These are phyloP conservation scores for Sporophila hypoxantha DNA, from an alignment of 2,113 vertebrate species.

Conservation along the genomic window DNA sequence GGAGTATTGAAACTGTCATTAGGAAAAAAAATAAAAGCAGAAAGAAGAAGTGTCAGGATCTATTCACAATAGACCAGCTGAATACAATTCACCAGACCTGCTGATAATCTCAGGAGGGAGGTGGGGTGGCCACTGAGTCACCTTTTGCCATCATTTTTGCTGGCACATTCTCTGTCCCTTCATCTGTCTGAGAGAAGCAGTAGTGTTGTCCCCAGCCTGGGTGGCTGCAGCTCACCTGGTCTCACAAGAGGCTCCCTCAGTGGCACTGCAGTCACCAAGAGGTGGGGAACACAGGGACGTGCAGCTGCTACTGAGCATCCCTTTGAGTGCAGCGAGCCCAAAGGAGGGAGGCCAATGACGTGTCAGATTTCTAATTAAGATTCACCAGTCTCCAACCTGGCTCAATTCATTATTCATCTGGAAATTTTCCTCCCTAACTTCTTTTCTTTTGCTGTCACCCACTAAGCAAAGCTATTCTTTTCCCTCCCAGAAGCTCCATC, in stretches of 20 bases:
- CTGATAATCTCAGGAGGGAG: not conserved
- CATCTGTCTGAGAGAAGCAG: not conserved
- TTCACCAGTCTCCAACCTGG: not conserved
- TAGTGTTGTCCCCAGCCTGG: not conserved
- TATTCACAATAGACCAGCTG: not conserved
- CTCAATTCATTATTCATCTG: conserved; percentile 23
- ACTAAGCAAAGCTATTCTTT: not conserved
- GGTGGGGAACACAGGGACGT: rapidly evolving
- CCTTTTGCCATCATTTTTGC: not conserved
- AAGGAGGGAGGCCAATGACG: rapidly evolving
- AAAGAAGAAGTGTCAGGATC: not conserved
- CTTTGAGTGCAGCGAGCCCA: not conserved
- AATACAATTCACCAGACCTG: not conserved
- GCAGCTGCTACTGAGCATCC: not conserved
- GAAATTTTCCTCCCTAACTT: not conserved
- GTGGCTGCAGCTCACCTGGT: not conserved
- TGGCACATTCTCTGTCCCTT: not conserved
- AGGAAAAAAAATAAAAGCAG: not conserved
- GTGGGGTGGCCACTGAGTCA: not conserved
- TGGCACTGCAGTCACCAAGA: not conserved
- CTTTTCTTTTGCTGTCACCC: not conserved
- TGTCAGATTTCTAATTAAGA: not conserved
- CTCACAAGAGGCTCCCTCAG: not conserved
- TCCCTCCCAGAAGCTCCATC: not conserved
- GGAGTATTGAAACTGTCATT: not conserved